Base-by-base conservation (phyloP, 2,113 vertebrate genomes). In the Geococcyx californianus region DNA sequence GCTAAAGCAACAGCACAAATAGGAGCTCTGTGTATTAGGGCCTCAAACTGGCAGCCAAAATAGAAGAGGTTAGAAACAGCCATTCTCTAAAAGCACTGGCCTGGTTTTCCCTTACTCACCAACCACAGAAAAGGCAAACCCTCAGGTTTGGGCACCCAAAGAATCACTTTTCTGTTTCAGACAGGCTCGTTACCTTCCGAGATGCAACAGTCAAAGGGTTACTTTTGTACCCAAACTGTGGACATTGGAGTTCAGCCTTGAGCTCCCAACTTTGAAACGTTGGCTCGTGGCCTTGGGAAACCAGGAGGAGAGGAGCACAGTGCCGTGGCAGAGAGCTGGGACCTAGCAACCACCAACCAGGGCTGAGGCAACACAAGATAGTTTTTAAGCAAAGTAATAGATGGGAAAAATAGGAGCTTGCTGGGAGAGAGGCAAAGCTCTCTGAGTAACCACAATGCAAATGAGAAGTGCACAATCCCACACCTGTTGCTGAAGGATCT, bases 71-170 rank as follows among this genome's bases (percentile, higher is more conserved):
- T 63, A 18, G 54, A 24, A 82, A 25, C 18, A 49, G 73, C 21
- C 68, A 23, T 34, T 33, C 42, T 40, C 49, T 31, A 8, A 59
- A 56, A 67, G 55, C 49, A 49, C 21, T 33, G 52, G 49, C 55
- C 59, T 63, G 55, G 19, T 80, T 38, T 51, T 21, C 25, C 60
- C 17, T 44, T 5, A 12, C 1, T 0, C 7, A 3, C 11, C 0
- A 4, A 31, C 23, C 60, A 44, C 29, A 9, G 33, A 85, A 47
- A 29, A n/a, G 25, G 42, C 64, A 81, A 52, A 85, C 2, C 40
- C 34, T 20, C 55, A 6, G 44, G 25, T 12, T 2, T 25, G 47
- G 74, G 74, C 33, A 55, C 70, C 49, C 75, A 67, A 16, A 77
- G 47, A 45, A 49, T 52, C 45, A 17, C 31, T 13, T 75, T 72